Percentiles rank a stretch among this genome's conserved stretches.
These are phyloP conservation scores for Polymixis lichenea DNA, from an alignment of 2,888 invertebrate species.

Conservation along the genomic window DNA sequence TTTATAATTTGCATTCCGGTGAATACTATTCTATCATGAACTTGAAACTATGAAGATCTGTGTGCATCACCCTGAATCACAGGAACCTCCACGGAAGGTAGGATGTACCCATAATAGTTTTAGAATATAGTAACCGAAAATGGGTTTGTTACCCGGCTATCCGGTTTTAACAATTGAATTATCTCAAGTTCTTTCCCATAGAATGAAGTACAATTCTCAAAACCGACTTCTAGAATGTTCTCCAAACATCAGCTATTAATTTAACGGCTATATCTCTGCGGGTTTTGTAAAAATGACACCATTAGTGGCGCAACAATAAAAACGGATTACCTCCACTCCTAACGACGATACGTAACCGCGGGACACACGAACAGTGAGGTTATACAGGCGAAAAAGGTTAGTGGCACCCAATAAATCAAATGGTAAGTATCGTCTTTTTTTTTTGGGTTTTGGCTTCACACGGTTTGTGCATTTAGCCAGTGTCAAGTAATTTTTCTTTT, in stretches of 20 bases:
- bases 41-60: too few relatives aligned
- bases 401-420: background rate
- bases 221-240: slow-evolving; percentile 22
- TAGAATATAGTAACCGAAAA: background rate
- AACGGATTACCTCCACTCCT: slow-evolving; percentile 78
- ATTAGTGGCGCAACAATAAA: slow-evolving; percentile 83
- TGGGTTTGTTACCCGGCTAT: too few relatives aligned
- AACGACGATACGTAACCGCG: slow-evolving; percentile 62
- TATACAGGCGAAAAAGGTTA: slow-evolving; percentile 3
- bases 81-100: too few relatives aligned
- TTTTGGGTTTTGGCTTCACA: too few relatives aligned
- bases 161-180: background rate
- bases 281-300: slow-evolving; percentile 75
- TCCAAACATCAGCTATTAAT: slow-evolving; percentile 45
- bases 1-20: too few relatives aligned
- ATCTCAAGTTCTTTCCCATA: background rate
- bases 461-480: too few relatives aligned
- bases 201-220: background rate
- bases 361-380: slow-evolving; percentile 63
- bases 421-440: too few relatives aligned
- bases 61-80: background rate
- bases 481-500: too few relatives aligned
- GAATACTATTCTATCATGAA: too few relatives aligned
- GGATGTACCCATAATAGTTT: too few relatives aligned
- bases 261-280: slow-evolving; percentile 61